Evolutionary conservation across 2,113 vertebrate genomes (phyloP).

Genomic region (Thamnaconus septentrionalis): DNA sequence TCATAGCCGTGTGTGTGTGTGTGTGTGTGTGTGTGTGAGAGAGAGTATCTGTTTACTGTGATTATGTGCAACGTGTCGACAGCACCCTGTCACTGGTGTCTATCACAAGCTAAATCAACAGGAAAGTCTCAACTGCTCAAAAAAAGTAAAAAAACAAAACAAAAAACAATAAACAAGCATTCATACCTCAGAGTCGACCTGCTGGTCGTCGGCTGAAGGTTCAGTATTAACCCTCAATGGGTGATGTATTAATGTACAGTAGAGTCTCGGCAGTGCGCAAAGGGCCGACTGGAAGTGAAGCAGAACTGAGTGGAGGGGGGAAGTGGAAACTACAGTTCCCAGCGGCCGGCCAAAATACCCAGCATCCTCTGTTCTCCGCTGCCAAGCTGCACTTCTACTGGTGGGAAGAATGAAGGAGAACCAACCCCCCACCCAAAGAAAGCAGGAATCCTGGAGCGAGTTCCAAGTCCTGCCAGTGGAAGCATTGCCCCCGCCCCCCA

Average conservation of each 20-base stretch:
- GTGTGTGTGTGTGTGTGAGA: not conserved
- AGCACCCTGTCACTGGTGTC: not conserved
- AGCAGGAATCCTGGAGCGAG: no score
- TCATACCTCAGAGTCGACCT: not conserved
- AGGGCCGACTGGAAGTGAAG: constrained; percentile 44
- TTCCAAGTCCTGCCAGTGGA: no score
- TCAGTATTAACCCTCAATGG: constrained; percentile 76
- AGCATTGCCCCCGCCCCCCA: no score
- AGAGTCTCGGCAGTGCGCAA: constrained; percentile 27
- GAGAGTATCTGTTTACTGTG: not conserved
- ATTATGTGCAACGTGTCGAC: not conserved
- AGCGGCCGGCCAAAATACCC: no score
- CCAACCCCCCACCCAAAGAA: no score
- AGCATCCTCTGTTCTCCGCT: no score
- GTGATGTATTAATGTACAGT: constrained; percentile 69
- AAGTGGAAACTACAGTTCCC: no score
- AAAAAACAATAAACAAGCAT: not conserved
- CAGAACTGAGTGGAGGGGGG: constrained; percentile 43
- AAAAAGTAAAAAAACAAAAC: not conserved
- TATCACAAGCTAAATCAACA: not conserved
- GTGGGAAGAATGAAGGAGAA: no score
- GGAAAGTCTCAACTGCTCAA: not conserved
- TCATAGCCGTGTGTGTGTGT: not conserved
- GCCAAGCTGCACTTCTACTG: no score
- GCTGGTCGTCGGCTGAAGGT: constrained; percentile 40